Conservation (phyloP, 2,888 invertebrate species). For the Spodoptera picta region DNA sequence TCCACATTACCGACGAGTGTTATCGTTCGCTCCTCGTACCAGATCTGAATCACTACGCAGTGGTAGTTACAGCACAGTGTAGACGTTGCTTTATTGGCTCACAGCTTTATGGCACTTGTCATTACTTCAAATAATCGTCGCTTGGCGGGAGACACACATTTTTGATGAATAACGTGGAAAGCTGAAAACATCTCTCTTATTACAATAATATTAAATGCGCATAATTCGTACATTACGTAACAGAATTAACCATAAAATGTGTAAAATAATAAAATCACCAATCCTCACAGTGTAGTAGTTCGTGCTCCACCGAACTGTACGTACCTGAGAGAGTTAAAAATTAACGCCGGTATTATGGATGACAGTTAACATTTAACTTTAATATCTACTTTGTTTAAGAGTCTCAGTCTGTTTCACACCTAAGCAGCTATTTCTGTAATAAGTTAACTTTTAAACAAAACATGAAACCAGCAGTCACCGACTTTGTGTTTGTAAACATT, state of each 20-base stretch:
- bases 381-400: constrained; percentile 53
- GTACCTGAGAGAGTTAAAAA: constrained; percentile 54
- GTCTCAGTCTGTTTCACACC: constrained; percentile 17
- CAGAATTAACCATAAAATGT: constrained; percentile 4
- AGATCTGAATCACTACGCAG: constrained; percentile 15
- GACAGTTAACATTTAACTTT: constrained; percentile 53
- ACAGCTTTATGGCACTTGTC: constrained; percentile 23
- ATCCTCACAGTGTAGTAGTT: constrained; percentile 35
- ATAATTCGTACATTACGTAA: constrained; percentile 7
- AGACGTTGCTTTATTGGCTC: constrained; percentile 31
- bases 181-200: not conserved
- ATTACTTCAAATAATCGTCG: constrained; percentile 10
- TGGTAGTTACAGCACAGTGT: constrained; percentile 16
- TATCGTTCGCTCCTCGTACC: constrained; percentile 29
- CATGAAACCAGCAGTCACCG: not conserved
- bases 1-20: constrained; percentile 36
- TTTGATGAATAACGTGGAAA: not conserved
- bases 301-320: constrained; percentile 35
- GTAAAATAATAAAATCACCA: constrained; percentile 27
- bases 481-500: no score
- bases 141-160: not conserved
- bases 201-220: constrained; percentile 1
- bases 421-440: constrained; percentile 16
- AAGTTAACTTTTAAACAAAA: constrained; percentile 15
- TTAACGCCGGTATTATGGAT: constrained; percentile 53